Base-by-base conservation (phyloP, 2,113 vertebrate species). In the cattle (Bos taurus) region DNA sequence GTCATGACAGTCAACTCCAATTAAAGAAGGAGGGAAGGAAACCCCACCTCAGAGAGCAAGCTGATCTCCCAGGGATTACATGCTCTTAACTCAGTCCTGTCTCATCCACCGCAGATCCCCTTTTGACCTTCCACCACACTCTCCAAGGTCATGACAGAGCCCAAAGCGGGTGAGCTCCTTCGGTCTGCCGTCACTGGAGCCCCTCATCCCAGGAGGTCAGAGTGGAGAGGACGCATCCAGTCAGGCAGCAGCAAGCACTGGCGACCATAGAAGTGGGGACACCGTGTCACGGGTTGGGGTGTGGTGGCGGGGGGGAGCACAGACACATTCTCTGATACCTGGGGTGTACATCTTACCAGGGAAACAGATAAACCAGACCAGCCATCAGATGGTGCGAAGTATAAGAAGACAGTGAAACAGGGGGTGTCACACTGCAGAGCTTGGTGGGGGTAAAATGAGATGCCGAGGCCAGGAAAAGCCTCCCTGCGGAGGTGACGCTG, bases 81-180 rank as follows among this genome's bases (percentile, higher is more conserved):
- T 12, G 59, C 30, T 43, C 7, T 46, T 15, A 33, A 50, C 30
- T 57, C 43, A 7, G 25, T 50, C 59, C 67, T 71, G 46, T 56
- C 10, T 57, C 43, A 3, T 12, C 33, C 15, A 46, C 15, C 23
- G 3, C 40, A 95, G 90, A 48, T 7, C 12, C 4, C 9, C 26
- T 91, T 60, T 36, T 4, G 5, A 33, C 9, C 26, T 67, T 50
- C 48, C 57, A 15, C 10, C 1, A 2, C 11, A 9, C 43, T 11
- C 26, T 23, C 80, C 60, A 36, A 64, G 43, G n/a, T 78, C n/a
- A 3, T 6, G 8, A 21, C 10, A 12, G 17, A 12, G 33, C 9
- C 7, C 3, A 25, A 8, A 14, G 1, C 0, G 14, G 5, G 26
- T 17, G 3, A 19, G 11, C 12, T 81, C 40, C 1, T 0, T 43